Evolutionary conservation across 2,797 vertebrate species (phyloP), one percentile per base, ranked within the genome.

Genomic region (Amblyopsis hoosieri): DNA sequence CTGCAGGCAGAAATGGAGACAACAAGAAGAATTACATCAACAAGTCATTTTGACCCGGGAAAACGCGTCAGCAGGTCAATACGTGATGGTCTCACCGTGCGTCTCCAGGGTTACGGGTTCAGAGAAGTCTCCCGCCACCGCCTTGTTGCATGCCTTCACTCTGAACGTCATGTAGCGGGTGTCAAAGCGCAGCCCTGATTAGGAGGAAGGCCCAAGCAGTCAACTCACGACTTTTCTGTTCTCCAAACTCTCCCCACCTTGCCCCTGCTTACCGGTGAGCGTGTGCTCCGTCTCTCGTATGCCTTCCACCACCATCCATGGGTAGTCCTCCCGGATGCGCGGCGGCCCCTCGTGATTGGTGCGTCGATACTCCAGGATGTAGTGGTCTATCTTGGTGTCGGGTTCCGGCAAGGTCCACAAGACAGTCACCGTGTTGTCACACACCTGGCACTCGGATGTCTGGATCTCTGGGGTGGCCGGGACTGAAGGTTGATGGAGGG

Each of bases 301-400:
- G 51, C 96, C 96, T 87, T 99, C 97, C 2, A 95, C 72, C 62
- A 98, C 96, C 96, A 98, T 98, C 97, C 97, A 98, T 71, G 97
- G 96, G 69, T 97, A 95, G 50, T 98, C 96, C 84, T 99, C 97
- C 47, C 95, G 92, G 87, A 94, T 91, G 0, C 96, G 95, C 0
- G 96, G 96, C 0, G 94, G 94, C 0, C 97, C 96, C 78, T 97
- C 95, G 0, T 97, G 95, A 87, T 99, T 97, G 49, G 95, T 98
- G 53, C 90, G 90, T 8, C 96, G 94, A 23, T 98, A 89, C 62
- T 98, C 97, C 69, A 99, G 87, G 45, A 95, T 93, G 9, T 95
- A 99, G 85, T 98, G 96, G 80, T 99, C 97, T 0, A 97, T 97
- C 87, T 98, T 98, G 82, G 72, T 88, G 89, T 97, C 94, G 0